Base-by-base conservation (phyloP, 2,113 vertebrate genomes). In the Albula goreensis region DNA sequence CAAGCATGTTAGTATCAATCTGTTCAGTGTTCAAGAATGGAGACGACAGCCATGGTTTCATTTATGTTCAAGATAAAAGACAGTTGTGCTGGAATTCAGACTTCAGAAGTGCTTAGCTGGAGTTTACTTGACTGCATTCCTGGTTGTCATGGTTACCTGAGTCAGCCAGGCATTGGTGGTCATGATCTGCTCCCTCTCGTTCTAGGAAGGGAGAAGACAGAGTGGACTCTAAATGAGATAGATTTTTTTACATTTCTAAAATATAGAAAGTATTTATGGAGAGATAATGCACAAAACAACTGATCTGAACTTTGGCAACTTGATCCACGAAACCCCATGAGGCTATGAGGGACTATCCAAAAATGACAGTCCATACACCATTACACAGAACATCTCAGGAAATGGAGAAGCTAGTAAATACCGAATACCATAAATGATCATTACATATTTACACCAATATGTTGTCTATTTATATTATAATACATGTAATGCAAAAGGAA, bases 391-490 rank as follows among this genome's bases (percentile, higher is more conserved):
- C 89, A 41, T 81, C 83, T 85, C 80, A 90, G 89, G 74, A 25
- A 81, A 86, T 83, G 89, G 84, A 53, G 77, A 85, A 84, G 85
- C 87, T 88, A 87, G 90, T 92, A 92, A 92, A 91, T 19, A 48
- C 53, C 87, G 66, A 50, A 79, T 83, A 85, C 81, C 85, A 88
- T 87, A 41, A 41, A 41, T 41, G 31, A 41, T 41, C 31, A 41
- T 41, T 41, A 41, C 31, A 41, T 41, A 41, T 41, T 41, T 41
- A 1, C 1, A 41, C 31, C 31, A 41, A 41, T 41, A 1, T 41
- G 31, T 41, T 41, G 31, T 41, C 31, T 41, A 41, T 41, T 41
- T 41, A 41, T 41, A 41, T 41, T 41, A 41, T 41, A 1, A 41
- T 1, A 41, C 31, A 41, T 41, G 31, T 41, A 41, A 41, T 41